A percentile compares a stretch with the other conserved stretches of the same genome.
phyloP scores from a whole-genome alignment of 2,113 vertebrate species.

The Desmodus rotundus region DNA sequence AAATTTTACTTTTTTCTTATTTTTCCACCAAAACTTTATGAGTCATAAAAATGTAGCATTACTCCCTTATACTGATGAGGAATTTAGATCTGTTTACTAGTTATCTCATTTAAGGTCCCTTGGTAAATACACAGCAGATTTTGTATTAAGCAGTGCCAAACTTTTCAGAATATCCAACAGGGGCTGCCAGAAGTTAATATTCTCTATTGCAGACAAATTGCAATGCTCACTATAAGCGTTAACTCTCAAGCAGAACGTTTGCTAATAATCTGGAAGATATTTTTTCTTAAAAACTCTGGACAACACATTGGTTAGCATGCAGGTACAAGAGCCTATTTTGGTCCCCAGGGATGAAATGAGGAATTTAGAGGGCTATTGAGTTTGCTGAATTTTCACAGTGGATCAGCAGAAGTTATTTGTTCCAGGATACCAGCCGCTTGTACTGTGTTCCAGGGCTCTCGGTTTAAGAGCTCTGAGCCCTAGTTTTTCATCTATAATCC shows the following conservation, averaged over 20 bases:
- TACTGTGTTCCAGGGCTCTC: not conserved
- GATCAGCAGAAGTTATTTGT: not conserved
- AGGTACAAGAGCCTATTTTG: not conserved
- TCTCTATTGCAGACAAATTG: not conserved
- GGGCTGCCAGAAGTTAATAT: not conserved
- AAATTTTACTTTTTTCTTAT: not conserved
- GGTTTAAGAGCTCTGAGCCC: not conserved
- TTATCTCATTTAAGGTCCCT: not conserved
- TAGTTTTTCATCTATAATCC: not conserved
- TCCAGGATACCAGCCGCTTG: not conserved
- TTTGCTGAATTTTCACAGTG: conserved; percentile 16
- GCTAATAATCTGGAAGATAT: conserved; percentile 24
- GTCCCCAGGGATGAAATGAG: conserved; percentile 29
- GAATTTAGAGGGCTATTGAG: not conserved
- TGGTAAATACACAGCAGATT: not conserved
- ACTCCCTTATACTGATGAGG: not conserved
- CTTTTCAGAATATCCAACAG: not conserved
- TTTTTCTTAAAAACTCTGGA: conserved; percentile 22
- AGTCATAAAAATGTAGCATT: not conserved
- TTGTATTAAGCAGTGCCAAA: not conserved
- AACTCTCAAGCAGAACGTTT: not conserved
- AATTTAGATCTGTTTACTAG: not conserved
- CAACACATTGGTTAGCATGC: conserved; percentile 22
- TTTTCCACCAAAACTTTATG: not conserved
- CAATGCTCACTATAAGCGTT: not conserved